These are phyloP conservation scores for Podarcis raffonei DNA, from an alignment of 2,113 vertebrate species.

Conservation along the genomic window DNA sequence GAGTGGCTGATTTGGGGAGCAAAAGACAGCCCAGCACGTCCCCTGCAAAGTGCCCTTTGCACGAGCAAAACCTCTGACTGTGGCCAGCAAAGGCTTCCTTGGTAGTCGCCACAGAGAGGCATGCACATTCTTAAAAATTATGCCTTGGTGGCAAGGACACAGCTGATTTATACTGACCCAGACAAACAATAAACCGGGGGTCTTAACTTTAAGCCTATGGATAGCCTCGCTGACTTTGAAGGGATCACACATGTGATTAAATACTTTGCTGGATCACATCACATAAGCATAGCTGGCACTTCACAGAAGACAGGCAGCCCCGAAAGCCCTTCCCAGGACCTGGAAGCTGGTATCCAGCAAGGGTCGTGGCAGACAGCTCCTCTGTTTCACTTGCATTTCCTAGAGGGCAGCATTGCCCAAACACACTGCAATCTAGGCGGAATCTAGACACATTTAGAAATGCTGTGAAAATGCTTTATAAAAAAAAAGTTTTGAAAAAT, in stretches of 20 bases:
- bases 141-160: neutral
- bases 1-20: neutral
- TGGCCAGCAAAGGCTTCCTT: neutral
- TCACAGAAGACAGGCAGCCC: neutral
- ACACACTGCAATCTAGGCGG: too few relatives aligned
- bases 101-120: neutral
- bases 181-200: neutral
- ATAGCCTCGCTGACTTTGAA: neutral
- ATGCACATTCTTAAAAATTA: neutral
- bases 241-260: slow-evolving; percentile 1
- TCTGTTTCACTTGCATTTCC: neutral
- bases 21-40: neutral
- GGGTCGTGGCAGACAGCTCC: neutral
- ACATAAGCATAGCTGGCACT: neutral
- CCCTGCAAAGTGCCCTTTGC: neutral
- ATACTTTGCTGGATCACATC: neutral
- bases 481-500: too few relatives aligned
- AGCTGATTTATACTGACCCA: neutral
- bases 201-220: neutral
- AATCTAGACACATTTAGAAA: too few relatives aligned
- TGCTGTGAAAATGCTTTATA: too few relatives aligned
- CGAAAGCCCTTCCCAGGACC: neutral
- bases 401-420: neutral
- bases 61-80: neutral
- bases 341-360: neutral